Evolutionary conservation across 2,888 invertebrate species (phyloP), one percentile per base, ranked within the genome.

Genomic region (Onchidella celtica): DNA sequence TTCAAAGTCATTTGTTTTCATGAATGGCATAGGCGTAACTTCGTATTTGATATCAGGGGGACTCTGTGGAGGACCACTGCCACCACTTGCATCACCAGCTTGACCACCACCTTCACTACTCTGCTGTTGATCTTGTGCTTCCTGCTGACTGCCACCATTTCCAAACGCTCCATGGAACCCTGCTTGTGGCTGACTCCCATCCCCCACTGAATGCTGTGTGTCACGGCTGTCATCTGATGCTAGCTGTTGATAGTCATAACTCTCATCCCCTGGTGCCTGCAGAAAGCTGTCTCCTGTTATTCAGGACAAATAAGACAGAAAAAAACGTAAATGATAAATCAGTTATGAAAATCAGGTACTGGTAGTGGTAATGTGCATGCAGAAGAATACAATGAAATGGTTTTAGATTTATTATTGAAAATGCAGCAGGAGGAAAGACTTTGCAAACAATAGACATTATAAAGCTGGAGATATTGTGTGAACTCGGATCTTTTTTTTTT

Each of bases 151-250:
- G 14, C 66, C 36, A 17, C 81, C 81, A 69, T 81, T 74, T 24
- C 81, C 81, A 61, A 75, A 81, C n/a, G 61, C 75, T 3, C 75
- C 75, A 63, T 74, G 69, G 59, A 81, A 81, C 0, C 75, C 75
- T 36, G 69, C 29, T 14, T 73, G 80, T 47, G 72, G 81, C 11
- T 27, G 36, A n/a, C 21, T 24, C 1, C 68, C 74, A 9, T 59
- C 70, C 1, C 68, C 70, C 36, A 65, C n/a, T 17, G 74, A 73
- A 32, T 75, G 81, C 38, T 81, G 81, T 6, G 81, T 81, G 36
- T 76, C 81, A 36, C 69, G 55, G 70, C 81, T 81, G 68, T 81
- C 81, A 81, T 81, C 81, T 29, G 81, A 81, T 36, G 81, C 75
- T 32, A 66, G 29, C 32, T 81, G 81, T 32, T 81, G 81, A 55